phyloP scores from a whole-genome alignment of 2,113 vertebrate genomes.

The Saccopteryx leptura region DNA sequence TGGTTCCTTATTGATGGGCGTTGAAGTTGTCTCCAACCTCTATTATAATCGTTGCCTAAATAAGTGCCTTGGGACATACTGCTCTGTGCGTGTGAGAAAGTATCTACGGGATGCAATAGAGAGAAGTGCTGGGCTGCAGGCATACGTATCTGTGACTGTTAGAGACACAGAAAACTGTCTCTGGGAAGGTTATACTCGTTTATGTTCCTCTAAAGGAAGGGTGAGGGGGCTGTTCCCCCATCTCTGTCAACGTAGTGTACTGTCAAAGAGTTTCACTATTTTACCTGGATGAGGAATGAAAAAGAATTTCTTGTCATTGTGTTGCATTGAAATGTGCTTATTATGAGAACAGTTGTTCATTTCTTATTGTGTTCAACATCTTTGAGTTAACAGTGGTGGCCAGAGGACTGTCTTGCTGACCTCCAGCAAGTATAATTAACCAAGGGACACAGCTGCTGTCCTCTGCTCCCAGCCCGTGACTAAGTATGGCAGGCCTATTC shows the following conservation, averaged over 20 bases:
- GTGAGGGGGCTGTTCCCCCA: neutral
- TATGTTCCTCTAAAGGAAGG: neutral
- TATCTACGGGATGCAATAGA: neutral
- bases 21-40: neutral
- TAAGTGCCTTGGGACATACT: neutral
- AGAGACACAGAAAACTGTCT: neutral
- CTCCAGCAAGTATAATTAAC: neutral
- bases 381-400: neutral
- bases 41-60: neutral
- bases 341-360: neutral
- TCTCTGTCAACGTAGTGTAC: neutral
- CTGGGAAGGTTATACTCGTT: neutral
- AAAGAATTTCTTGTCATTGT: neutral
- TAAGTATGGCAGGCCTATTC: neutral
- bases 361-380: neutral
- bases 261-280: neutral
- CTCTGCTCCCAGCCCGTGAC: neutral
- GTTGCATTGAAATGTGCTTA: constrained; percentile 14
- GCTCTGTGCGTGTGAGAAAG: neutral
- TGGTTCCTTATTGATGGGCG: neutral
- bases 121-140: neutral
- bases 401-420: neutral
- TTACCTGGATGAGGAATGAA: neutral
- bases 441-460: neutral
- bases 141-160: neutral